Percentiles rank a stretch among this genome's conserved stretches.
Evolutionary conservation across 2,888 invertebrate species (phyloP).

Genomic region (Dusona sp.): DNA sequence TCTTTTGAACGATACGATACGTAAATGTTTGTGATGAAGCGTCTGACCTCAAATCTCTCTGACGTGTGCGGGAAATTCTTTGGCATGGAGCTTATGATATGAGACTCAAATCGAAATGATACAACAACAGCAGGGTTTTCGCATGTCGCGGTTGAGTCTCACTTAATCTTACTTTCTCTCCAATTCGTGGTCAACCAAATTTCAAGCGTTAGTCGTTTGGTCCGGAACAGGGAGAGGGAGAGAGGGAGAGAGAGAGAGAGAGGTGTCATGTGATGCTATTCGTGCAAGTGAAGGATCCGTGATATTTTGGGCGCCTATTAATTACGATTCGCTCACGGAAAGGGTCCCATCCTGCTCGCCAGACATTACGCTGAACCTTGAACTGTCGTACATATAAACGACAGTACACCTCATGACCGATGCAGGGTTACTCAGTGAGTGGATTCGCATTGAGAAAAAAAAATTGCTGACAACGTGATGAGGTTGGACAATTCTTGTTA

Average conservation of each 20-base stretch:
- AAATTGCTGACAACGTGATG: too few relatives aligned
- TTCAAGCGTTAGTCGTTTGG: not conserved
- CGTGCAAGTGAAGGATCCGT: constrained; percentile 33
- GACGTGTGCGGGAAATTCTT: not conserved
- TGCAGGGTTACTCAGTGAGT: too few relatives aligned
- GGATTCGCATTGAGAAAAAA: too few relatives aligned
- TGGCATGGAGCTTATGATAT: not conserved
- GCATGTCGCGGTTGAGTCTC: not conserved
- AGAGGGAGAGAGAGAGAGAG: not conserved
- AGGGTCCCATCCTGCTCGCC: constrained; percentile 25
- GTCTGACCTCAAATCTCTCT: not conserved
- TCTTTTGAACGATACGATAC: not conserved
- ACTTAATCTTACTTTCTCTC: constrained; percentile 3
- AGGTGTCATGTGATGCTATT: not conserved
- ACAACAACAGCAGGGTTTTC: constrained; percentile 42
- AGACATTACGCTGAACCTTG: constrained; percentile 36
- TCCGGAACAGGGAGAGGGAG: not conserved
- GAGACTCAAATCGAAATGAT: constrained; percentile 34
- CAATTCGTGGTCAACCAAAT: constrained; percentile 49
- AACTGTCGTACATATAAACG: constrained; percentile 5
- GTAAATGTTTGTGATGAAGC: not conserved
- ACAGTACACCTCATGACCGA: too few relatives aligned
- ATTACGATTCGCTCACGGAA: constrained; percentile 67
- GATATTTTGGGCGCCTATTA: constrained; percentile 64
- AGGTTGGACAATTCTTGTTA: too few relatives aligned